These are phyloP conservation scores for Odontomachus brunneus DNA, from an alignment of 1,140 invertebrate genomes.

Conservation along the genomic window DNA sequence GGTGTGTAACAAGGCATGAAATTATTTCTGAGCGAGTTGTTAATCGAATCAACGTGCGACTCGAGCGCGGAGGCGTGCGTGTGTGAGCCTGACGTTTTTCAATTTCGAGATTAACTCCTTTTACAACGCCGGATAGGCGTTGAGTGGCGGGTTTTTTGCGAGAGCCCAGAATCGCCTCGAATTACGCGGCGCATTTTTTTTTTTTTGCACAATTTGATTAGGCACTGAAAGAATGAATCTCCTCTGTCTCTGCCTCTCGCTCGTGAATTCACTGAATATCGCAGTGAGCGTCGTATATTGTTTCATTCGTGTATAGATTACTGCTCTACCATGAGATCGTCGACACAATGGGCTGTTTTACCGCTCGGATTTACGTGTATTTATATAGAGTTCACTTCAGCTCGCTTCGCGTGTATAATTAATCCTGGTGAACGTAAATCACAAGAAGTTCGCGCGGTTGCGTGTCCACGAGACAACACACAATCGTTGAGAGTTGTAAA, in stretches of 20 bases:
- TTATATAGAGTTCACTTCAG: constrained; percentile 3
- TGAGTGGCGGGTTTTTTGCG: neutral
- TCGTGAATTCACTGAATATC: no score
- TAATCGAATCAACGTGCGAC: constrained; percentile 34
- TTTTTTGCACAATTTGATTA: no score
- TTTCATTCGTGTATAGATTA: neutral
- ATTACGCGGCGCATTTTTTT: no score
- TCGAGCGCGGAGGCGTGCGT: neutral
- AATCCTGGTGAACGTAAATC: constrained; percentile 39
- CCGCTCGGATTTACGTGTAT: constrained; percentile 13
- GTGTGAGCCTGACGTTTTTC: neutral
- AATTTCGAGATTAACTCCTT: constrained; percentile 4
- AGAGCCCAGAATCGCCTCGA: no score
- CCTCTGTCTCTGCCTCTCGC: no score
- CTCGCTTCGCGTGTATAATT: constrained; percentile 15
- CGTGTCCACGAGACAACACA: neutral
- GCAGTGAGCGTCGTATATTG: no score
- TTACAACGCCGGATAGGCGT: neutral
- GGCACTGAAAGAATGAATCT: no score
- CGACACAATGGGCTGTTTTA: constrained; percentile 26
- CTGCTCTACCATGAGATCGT: neutral
- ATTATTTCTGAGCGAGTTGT: constrained; percentile 47
- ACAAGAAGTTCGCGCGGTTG: constrained; percentile 22
- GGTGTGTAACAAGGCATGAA: constrained; percentile 42
- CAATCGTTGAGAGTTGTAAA: neutral